Base-by-base conservation (phyloP, 2,797 vertebrate genomes). In the Falco cherrug region DNA sequence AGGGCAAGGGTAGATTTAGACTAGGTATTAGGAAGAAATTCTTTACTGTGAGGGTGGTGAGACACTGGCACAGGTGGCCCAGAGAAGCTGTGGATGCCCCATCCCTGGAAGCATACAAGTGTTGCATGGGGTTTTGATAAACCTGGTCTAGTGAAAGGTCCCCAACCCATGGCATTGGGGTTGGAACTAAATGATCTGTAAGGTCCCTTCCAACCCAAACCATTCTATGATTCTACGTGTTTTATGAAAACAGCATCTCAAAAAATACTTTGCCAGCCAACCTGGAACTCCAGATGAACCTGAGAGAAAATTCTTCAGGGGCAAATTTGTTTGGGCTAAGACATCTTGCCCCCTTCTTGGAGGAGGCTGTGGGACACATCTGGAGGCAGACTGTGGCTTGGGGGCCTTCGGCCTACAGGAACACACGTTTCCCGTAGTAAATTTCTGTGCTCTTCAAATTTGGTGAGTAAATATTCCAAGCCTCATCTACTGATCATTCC, bases 391-490 rank as follows among this genome's bases (percentile, higher is more conserved):
- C 12, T n/a, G 29, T 4, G 33, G 12, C 59, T 50, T 51, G 26
- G 10, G 22, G 48, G 35, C 25, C 45, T 70, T 43, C 90, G 70
- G 56, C 75, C 78, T 53, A 51, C 2, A 4, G 61, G 74, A 67
- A 59, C 26, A 17, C 0, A 0, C 14, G 5, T 18, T 71, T 81
- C 45, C 75, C 84, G 76, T 12, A 1, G 45, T 0, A 0, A 89
- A 89, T 33, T 94, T 29, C 64, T 53, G 33, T 3, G 5, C 26
- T 51, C 75, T 85, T 56, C 76, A 13, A 59, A 87, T 2, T 2
- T 25, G 35, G 7, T 1, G 10, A 79, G 43, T 26, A 77, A 85
- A 59, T 74, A 83, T 21, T 74, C 48, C 77, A 74, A 33, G 61
- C 22, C 65, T 92, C 43, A 47, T 19, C 60, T 39, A 53, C 7